Base-by-base conservation (phyloP, 2,888 invertebrate species). In the Elegia similella region DNA sequence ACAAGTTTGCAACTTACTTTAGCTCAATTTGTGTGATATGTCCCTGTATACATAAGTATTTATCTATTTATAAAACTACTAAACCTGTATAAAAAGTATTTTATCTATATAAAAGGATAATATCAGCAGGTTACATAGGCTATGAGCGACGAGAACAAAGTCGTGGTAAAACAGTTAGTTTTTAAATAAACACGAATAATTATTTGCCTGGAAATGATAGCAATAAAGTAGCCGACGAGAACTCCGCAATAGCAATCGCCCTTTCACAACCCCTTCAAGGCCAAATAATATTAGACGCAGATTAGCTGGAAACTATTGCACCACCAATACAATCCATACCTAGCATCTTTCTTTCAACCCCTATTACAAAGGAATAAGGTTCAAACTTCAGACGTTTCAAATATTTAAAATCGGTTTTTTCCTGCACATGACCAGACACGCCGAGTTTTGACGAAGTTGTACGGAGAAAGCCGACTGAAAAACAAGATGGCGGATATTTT, bases 401-500 rank as follows among this genome's bases (percentile, higher is more conserved):
- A 16, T 13, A 54, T 8, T 29, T 42, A 10, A 38, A 55, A 52
- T 59, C 10, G 1, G 42, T 59, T 61, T 60, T 53, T 55, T 61
- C 56, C 42, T 62, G 56, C 57, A 65, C 63, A 64, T 67, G 70
- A 69, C 70, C 69, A 67, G 56, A 62, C 60, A 32, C 50, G 59
- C 63, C 78, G 78, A 76, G 68, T 68, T 56, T 64, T 55, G 34
- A 64, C 80, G 79, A 76, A 52, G 46, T 53, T 55, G 43, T 56
- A 59, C 80, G 82, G 72, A 64, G 59, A 62, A 55, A 6, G 17
- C 67, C 80, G 81, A 82, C 63, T 23, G 34, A 65, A 62, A 71
- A 68, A 69, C 71, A 82, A 82, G 73, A 84, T 82, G 84, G 85
- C 74, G 72, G 70, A 62, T 57, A 73, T 82, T 81, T 68, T 74